These are phyloP conservation scores for Benthochromis sp. DNA, from an alignment of 2,113 vertebrate species.

Conservation along the genomic window DNA sequence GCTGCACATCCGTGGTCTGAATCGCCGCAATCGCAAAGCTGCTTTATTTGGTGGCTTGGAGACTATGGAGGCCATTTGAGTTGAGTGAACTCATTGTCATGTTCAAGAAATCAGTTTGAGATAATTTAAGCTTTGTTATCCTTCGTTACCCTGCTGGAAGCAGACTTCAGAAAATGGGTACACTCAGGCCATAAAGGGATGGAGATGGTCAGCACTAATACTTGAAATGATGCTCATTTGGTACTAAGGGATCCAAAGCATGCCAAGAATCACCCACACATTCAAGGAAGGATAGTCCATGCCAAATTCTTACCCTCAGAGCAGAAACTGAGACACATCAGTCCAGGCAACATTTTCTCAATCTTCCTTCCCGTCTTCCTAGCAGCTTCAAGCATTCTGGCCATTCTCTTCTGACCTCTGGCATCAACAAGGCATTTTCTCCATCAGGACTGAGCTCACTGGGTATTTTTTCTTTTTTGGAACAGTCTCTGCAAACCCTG, in stretches of 20 bases:
- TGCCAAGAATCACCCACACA: not conserved
- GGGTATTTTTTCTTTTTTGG: not conserved
- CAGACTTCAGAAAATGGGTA: not conserved
- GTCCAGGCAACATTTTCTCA: not conserved
- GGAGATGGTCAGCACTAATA: not conserved
- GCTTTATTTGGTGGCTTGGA: not conserved
- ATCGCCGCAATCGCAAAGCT: not conserved
- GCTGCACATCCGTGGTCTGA: not conserved
- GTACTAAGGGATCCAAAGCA: not conserved
- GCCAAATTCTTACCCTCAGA: not conserved
- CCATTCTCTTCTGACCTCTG: not conserved
- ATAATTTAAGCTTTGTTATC: not conserved
- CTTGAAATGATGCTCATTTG: not conserved
- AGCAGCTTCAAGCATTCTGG: not conserved
- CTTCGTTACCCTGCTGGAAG: not conserved
- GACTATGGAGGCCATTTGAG: not conserved
- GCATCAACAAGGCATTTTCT: not conserved
- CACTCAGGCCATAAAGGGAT: not conserved
- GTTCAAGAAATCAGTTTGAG: not conserved
- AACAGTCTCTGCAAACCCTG: not conserved
- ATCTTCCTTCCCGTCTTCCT: not conserved
- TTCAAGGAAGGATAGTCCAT: not conserved
- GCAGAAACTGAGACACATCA: not conserved
- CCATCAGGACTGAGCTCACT: not conserved
- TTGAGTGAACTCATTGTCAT: not conserved